A percentile compares a stretch with the other conserved stretches of the same genome.
These are phyloP conservation scores for Pygoscelis adeliae DNA, from an alignment of 2,113 vertebrate species.

Conservation along the genomic window DNA sequence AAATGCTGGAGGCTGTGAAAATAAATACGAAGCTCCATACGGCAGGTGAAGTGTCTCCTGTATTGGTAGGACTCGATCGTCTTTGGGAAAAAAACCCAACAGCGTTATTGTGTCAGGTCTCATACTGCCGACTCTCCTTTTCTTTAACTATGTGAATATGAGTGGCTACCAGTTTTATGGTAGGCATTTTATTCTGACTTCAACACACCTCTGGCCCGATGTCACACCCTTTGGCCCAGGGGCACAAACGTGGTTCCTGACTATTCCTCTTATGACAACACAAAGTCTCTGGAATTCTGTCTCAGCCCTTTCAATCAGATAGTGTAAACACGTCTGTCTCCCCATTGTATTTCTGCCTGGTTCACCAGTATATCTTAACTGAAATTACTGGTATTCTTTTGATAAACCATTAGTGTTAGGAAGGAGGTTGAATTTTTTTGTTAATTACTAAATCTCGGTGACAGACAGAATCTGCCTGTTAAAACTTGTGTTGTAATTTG, in stretches of 20 bases:
- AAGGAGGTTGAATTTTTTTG: conserved; percentile 51
- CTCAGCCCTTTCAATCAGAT: conserved; percentile 67
- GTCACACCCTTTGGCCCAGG: conserved; percentile 54
- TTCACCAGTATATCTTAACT: conserved; percentile 39
- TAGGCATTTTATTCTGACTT: conserved; percentile 22
- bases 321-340: conserved; percentile 40
- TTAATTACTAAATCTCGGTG: conserved; percentile 78
- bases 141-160: background rate
- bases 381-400: conserved; percentile 59
- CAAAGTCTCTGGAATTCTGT: conserved; percentile 52
- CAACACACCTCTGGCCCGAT: background rate
- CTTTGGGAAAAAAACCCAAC: background rate
- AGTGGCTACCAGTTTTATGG: conserved; percentile 22
- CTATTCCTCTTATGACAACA: conserved; percentile 44
- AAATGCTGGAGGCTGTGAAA: conserved; percentile 38
- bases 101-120: background rate
- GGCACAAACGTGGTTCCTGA: conserved; percentile 33
- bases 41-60: background rate
- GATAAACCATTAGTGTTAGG: conserved; percentile 74
- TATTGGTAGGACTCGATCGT: background rate
- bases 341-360: background rate
- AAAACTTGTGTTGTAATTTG: conserved; percentile 89
- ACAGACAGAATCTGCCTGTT: conserved; percentile 83
- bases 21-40: background rate
- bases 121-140: background rate